Base-by-base conservation (phyloP, 2,113 vertebrate genomes). In the Percina caprodes region DNA sequence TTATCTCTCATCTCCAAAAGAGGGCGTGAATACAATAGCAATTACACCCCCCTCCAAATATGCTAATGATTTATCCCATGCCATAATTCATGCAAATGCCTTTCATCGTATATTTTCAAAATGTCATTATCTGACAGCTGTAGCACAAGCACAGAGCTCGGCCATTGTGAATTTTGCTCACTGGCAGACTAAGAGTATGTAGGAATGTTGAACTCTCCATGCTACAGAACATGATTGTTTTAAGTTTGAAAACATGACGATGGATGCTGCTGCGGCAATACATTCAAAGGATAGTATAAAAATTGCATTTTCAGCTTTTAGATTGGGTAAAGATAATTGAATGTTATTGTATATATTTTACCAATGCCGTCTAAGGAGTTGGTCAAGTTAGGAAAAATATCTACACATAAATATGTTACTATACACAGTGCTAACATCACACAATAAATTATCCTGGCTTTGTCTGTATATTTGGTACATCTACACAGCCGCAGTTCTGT, bases 101-200 rank as follows among this genome's bases (percentile, higher is more conserved):
- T 89, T 83, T 88, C 77, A 65, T 85, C 46, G 24, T 69, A 79
- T 85, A 78, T 91, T 89, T 86, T 82, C 55, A 82, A 84, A 90
- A 90, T 90, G 85, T 81, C 85, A 89, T 86, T 63, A 86, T 83
- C 55, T 82, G 86, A 91, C 89, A 90, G 84, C 86, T 90, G 55
- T 75, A 83, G 80, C 80, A 86, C 69, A 82, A 69, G 77, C 86
- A 83, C 13, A 42, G 26, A 74, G 56, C 56, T 77, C 61, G 74
- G 72, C 80, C 85, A 83, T 82, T 86, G 84, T 61, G 62, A 76
- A 91, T 91, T 90, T 88, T 77, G 75, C 71, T 61, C 69, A 55
- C 84, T 80, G 82, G 76, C 77, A 66, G 58, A 81, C 75, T 45
- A 59, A 80, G 77, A 82, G 73, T 78, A 80, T 85, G 86, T 90